A percentile compares a stretch with the other conserved stretches of the same genome.
These are phyloP conservation scores for Xenopus tropicalis DNA, from an alignment of 2,113 vertebrate genomes.

Conservation along the genomic window UCB_Xtro_10.0 CM004450.2:45466001-45466500, in stretches of 20 bases:
- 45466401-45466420: constrained; percentile 34
- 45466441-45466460: constrained; percentile 25
- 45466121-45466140: too few species aligned
- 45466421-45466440: constrained; percentile 42
- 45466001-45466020: too few species aligned
- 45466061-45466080: too few species aligned
- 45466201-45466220: constrained; percentile 40
- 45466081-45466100: too few species aligned
- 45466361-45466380: constrained; percentile 35
- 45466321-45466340: constrained; percentile 40
- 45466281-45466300: constrained; percentile 45
- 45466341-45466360: constrained; percentile 38
- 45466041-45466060: too few species aligned
- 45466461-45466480: constrained; percentile 25
- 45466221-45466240: constrained; percentile 32
- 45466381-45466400: constrained; percentile 28
- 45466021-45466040: too few species aligned
- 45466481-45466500: constrained; percentile 38
- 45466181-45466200: constrained; percentile 35
- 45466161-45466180: constrained; percentile 29
- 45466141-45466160: too few species aligned
- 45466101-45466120: too few species aligned
- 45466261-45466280: constrained; percentile 42
- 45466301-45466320: constrained; percentile 42
- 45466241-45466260: constrained; percentile 42